Percentiles rank a stretch among this genome's conserved stretches.
Evolutionary conservation across 2,888 invertebrate genomes (phyloP).

Genomic region (Proisotoma minuta): DNA sequence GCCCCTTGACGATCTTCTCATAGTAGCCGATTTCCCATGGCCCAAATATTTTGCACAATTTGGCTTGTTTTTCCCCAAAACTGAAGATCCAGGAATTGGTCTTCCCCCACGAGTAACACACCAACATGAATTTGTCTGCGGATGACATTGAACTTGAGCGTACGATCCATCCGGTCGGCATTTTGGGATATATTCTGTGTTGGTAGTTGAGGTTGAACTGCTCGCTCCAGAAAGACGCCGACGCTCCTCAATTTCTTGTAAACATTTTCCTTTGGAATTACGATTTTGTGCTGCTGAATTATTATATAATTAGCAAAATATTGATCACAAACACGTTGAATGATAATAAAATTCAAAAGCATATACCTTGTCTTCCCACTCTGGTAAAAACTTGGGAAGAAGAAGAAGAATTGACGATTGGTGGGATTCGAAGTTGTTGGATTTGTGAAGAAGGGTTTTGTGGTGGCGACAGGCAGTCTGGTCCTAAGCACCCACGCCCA

Average conservation of each 20-base stretch:
- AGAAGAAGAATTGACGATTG: not conserved
- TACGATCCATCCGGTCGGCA: conserved; percentile 80
- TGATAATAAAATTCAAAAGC: no score
- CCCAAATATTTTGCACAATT: conserved; percentile 57
- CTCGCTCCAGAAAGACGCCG: conserved; percentile 23
- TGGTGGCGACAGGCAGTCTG: not conserved
- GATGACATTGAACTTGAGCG: conserved; percentile 74
- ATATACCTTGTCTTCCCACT: not conserved
- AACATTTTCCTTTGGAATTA: conserved; percentile 23
- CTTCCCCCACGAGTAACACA: conserved; percentile 79
- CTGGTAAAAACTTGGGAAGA: not conserved
- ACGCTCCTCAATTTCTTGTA: conserved; percentile 40
- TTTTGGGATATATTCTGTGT: conserved; percentile 58
- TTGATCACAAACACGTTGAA: no score
- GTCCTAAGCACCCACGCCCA: not conserved
- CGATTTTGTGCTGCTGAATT: no score
- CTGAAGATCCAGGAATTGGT: conserved; percentile 74
- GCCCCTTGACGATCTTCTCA: conserved; percentile 41
- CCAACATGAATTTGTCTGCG: conserved; percentile 75
- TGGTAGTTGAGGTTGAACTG: conserved; percentile 13
- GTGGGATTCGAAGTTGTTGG: no score
- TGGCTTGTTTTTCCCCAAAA: conserved; percentile 61
- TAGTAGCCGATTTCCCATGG: conserved; percentile 43
- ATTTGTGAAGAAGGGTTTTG: no score
- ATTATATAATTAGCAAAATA: no score